These are phyloP conservation scores for Cololabis saira DNA, from an alignment of 2,113 vertebrate species.

Conservation along the genomic window DNA sequence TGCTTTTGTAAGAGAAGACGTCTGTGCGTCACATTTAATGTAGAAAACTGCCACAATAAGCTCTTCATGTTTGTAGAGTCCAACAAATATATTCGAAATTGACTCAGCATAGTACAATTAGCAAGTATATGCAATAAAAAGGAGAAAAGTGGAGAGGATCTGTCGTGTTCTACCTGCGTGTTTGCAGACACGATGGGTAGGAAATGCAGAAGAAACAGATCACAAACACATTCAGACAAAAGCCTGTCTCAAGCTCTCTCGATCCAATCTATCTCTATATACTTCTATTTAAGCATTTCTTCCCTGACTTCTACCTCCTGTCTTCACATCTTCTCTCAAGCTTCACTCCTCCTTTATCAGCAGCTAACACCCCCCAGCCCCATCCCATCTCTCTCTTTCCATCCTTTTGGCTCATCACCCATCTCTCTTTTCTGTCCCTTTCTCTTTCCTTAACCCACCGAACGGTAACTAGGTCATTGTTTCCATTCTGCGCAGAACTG, in stretches of 20 bases:
- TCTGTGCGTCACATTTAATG: conserved; percentile 33
- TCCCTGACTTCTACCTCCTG: conserved; percentile 10
- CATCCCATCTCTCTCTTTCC: conserved; percentile 8
- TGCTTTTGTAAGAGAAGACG: not conserved
- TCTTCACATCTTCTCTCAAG: conserved; percentile 7
- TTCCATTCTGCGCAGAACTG: conserved; percentile 53
- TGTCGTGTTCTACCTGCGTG: conserved; percentile 32
- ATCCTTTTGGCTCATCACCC: conserved; percentile 11
- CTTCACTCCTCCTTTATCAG: not conserved
- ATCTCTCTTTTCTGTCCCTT: conserved; percentile 2
- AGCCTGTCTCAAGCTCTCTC: conserved; percentile 10
- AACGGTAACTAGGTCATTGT: conserved; percentile 70
- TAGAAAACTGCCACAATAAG: conserved; percentile 26
- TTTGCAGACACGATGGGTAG: conserved; percentile 16
- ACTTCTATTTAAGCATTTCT: conserved; percentile 13
- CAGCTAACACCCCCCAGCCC: not conserved
- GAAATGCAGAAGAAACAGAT: conserved; percentile 43
- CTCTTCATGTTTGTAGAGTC: conserved; percentile 20
- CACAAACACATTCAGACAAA: conserved; percentile 28
- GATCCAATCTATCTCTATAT: conserved; percentile 8
- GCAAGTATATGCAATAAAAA: conserved; percentile 41
- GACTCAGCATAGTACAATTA: conserved; percentile 46
- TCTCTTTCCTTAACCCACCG: conserved; percentile 31
- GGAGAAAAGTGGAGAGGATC: conserved; percentile 30
- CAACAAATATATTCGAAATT: conserved; percentile 7